These are phyloP conservation scores for Reticulitermes lucifugus DNA, from an alignment of 2,888 invertebrate genomes.

Conservation along the genomic window DNA sequence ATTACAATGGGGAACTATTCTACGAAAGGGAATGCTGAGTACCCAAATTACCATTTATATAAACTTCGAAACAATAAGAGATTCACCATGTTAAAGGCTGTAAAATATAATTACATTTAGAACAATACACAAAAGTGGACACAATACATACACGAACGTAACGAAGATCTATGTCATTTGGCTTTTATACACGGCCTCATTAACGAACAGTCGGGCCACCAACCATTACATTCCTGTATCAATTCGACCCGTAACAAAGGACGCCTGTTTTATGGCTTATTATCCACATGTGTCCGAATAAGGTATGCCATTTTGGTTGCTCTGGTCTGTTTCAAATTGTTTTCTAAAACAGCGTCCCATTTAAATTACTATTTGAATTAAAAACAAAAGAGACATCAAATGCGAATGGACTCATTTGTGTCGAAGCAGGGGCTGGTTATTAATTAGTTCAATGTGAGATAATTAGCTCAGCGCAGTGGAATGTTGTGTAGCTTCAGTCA, in stretches of 20 bases:
- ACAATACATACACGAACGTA: background rate
- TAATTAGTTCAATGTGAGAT: slow-evolving; percentile 6
- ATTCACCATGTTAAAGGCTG: slow-evolving; percentile 5
- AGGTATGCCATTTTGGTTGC: slow-evolving; percentile 10
- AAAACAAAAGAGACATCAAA: slow-evolving; percentile 24
- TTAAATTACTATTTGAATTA: slow-evolving; percentile 22
- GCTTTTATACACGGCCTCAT: slow-evolving; percentile 4
- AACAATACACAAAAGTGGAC: background rate
- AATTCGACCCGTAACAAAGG: slow-evolving; percentile 15
- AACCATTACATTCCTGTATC: slow-evolving; percentile 18
- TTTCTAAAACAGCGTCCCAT: slow-evolving; percentile 17
- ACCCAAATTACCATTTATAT: background rate
- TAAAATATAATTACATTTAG: slow-evolving; percentile 29
- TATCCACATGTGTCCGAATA: slow-evolving; percentile 27
- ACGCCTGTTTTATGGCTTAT: slow-evolving; percentile 37
- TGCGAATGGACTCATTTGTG: background rate
- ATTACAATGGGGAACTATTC: background rate
- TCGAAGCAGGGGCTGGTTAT: background rate
- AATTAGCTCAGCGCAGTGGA: slow-evolving; percentile 10
- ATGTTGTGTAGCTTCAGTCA: background rate
- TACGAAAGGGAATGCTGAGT: background rate
- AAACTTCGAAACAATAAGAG: slow-evolving; percentile 12
- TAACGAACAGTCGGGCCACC: background rate
- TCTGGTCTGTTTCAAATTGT: background rate
- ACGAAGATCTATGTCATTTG: slow-evolving; percentile 33